A percentile compares a stretch with the other conserved stretches of the same genome.
Conservation (phyloP, 2,113 vertebrate species). For the Oryctolagus cuniculus region mOryCun1.1 NC_091439.1:20189501-20190000, state of each 20-base stretch:
- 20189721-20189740: neutral
- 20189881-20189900: neutral
- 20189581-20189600: too few species aligned
- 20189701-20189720: neutral
- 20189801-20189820: neutral
- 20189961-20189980: neutral
- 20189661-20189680: neutral
- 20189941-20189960: neutral
- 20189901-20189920: neutral
- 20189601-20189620: neutral
- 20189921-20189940: neutral
- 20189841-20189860: neutral
- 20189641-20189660: neutral
- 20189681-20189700: neutral
- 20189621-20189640: neutral
- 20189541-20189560: too few species aligned
- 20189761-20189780: neutral
- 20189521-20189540: too few species aligned
- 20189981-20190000: constrained; percentile 50
- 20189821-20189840: neutral
- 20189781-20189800: neutral
- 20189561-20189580: too few species aligned
- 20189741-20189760: neutral
- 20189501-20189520: too few species aligned
- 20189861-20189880: neutral